phyloP scores from a whole-genome alignment of 92 coral and sea anemone species.

The Epizoanthus illoricatus region DNA sequence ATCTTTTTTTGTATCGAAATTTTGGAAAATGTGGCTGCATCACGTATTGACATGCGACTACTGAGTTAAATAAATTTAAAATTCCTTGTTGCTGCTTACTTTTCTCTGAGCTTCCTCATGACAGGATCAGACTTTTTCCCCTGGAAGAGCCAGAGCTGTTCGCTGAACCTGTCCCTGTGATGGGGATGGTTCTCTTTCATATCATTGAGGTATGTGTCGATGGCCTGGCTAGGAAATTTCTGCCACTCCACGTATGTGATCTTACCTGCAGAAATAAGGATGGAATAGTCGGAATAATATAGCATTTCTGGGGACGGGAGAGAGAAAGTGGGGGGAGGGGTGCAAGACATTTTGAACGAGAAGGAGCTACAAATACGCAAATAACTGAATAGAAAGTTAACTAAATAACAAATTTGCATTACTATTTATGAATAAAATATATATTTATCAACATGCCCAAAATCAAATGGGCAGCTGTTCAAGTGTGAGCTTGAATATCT shows the following conservation, averaged over 20 bases:
- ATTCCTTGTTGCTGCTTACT: conserved; percentile 45
- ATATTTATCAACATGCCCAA: too few species aligned
- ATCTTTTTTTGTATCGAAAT: too few species aligned
- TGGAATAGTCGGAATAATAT: too few species aligned
- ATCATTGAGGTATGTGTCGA: conserved; percentile 84
- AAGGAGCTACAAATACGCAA: background rate
- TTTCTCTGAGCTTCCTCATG: conserved; percentile 59
- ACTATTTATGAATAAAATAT: too few species aligned
- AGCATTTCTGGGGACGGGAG: too few species aligned
- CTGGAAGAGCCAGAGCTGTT: conserved; percentile 94
- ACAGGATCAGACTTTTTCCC: conserved; percentile 64
- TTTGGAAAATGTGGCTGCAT: background rate
- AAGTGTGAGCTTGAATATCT: too few species aligned
- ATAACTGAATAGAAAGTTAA: too few species aligned
- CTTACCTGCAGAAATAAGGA: conserved; percentile 41
- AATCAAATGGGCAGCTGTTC: too few species aligned
- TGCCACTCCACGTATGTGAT: conserved; percentile 83
- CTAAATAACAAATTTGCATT: too few species aligned
- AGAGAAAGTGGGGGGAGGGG: too few species aligned
- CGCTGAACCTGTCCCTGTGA: conserved; percentile 89
- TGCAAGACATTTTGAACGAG: background rate
- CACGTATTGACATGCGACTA: too few species aligned
- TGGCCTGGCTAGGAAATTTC: conserved; percentile 73
- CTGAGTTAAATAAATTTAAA: too few species aligned
- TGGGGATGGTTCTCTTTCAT: conserved; percentile 89